Percentiles rank a stretch among this genome's conserved stretches.
phyloP scores from a whole-genome alignment of 2,113 vertebrate genomes.

The Upupa epops region DNA sequence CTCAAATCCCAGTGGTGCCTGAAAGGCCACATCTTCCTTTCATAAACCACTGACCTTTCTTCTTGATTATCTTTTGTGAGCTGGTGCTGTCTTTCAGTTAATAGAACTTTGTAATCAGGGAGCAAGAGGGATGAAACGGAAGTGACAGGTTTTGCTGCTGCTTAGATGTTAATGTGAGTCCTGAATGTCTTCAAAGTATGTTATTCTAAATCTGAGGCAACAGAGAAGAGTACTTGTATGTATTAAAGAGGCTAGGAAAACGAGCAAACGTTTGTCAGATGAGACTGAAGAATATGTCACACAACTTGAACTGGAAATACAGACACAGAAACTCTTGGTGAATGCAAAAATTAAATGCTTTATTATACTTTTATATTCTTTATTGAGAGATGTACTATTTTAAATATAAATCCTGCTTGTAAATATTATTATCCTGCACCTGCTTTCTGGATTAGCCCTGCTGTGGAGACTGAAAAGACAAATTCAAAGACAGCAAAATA shows the following conservation, averaged over 20 bases:
- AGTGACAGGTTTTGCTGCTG: constrained; percentile 24
- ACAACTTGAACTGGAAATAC: neutral
- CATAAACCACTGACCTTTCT: constrained; percentile 59
- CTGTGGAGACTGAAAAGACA: neutral
- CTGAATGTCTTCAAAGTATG: constrained; percentile 14
- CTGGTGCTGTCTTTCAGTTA: constrained; percentile 45
- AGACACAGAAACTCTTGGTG: neutral
- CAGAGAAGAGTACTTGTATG: neutral
- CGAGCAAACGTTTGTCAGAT: neutral
- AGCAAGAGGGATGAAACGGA: neutral
- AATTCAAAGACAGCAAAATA: neutral
- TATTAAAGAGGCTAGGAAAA: constrained; percentile 41
- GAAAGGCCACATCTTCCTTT: constrained; percentile 30
- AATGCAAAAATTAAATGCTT: neutral
- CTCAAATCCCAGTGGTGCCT: neutral
- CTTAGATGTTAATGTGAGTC: neutral
- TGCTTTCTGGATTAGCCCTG: neutral
- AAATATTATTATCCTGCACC: neutral
- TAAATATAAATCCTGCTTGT: neutral
- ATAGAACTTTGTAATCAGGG: constrained; percentile 53
- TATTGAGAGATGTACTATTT: neutral
- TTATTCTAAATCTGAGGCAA: constrained; percentile 13
- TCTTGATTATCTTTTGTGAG: constrained; percentile 59
- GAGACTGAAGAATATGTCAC: neutral
- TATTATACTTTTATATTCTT: neutral